Evolutionary conservation across 2,797 vertebrate species (phyloP).

Genomic region (Sciurus vulgaris): DNA sequence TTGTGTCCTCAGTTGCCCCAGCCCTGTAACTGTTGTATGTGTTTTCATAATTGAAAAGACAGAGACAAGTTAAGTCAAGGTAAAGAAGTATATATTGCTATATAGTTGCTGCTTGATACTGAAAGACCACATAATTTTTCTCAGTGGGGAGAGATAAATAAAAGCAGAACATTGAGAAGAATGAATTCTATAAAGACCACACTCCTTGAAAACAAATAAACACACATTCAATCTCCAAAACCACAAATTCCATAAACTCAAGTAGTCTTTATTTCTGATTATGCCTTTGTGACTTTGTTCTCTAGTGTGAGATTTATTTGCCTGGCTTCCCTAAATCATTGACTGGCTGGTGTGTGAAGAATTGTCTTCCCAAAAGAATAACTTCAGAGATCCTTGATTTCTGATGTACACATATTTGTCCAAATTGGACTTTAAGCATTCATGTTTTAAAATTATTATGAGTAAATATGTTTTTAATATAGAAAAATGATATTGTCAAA

Average conservation of each 20-base stretch:
- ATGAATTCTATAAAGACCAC: neutral
- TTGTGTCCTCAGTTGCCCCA: too few species aligned
- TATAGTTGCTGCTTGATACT: neutral
- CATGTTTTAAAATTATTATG: neutral
- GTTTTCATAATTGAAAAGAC: neutral
- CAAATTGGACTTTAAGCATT: neutral
- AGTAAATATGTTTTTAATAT: neutral
- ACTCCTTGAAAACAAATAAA: neutral
- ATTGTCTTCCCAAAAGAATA: neutral
- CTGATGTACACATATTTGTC: neutral
- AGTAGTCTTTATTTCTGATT: conserved; percentile 51
- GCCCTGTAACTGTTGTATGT: neutral
- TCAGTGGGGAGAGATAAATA: neutral
- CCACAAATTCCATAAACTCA: neutral
- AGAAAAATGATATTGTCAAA: neutral
- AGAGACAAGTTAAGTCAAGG: neutral
- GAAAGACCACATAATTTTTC: neutral
- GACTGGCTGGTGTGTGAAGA: neutral
- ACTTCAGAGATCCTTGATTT: neutral
- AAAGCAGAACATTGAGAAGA: neutral
- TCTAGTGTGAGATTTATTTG: neutral
- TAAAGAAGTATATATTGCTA: neutral
- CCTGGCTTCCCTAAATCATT: conserved; percentile 19
- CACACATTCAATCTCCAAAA: neutral
- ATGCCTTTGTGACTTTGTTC: neutral